Base-by-base conservation (phyloP, 2,797 vertebrate species). In the Natrix natrix region DNA sequence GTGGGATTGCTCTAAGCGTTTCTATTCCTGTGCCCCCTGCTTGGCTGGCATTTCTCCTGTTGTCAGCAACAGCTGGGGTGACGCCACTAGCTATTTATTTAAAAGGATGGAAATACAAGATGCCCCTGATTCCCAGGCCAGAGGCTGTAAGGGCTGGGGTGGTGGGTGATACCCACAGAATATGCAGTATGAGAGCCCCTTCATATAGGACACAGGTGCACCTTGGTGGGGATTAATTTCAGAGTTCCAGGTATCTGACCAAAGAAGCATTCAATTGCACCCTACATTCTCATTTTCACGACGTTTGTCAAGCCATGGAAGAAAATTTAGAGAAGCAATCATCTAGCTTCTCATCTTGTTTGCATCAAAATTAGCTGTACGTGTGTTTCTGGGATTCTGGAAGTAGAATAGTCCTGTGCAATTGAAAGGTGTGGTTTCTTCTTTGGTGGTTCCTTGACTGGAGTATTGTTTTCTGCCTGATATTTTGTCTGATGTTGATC, bases 11-110 rank as follows among this genome's bases (percentile, higher is more conserved):
- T 91, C 61, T 87, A 54, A 89, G 93, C 98, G 98, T 97, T 96
- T 98, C 98, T 98, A 98, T 98, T 98, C 98, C 97, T 97, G 98
- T 98, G 95, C 56, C 90, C 94, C 95, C 94, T 95, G 98, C 98
- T 96, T 97, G 94, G 56, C 88, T 94, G 90, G 93, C 92, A 94
- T 92, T 92, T 92, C 59, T 94, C 92, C 66, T 26, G 90, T 86
- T 91, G 69, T 91, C 92, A 92, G 93, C 90, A 92, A 90, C 93
- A 94, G 93, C 93, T 94, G 93, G 90, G 92, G 92, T 95, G 95
- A 95, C 90, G 93, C 94, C 91, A 92, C 78, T 28, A 90, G 92
- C 94, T 95, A 95, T 95, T 95, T 94, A 95, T 95, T 95, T 86
- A 74, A 93, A 90, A 66, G 86, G 92, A 69, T 88, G 61, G 95